phyloP scores from a whole-genome alignment of 1,140 invertebrate genomes.

The Diachasmimorpha longicaudata region DNA sequence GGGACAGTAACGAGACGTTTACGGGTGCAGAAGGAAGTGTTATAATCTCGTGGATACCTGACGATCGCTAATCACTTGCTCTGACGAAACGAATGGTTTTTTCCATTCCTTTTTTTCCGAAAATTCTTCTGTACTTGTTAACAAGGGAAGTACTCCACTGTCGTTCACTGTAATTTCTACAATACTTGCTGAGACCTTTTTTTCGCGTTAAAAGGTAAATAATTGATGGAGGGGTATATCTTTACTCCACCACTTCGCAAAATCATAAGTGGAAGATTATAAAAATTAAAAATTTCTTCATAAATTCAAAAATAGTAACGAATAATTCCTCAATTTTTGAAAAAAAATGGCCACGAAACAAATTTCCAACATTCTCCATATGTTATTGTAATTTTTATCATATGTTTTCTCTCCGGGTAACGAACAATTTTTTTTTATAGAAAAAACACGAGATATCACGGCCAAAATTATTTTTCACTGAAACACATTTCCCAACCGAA shows the following conservation, averaged over 20 bases:
- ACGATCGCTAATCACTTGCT: neutral
- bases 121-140: neutral
- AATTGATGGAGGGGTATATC: neutral
- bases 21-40: neutral
- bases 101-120: neutral
- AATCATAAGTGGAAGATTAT: neutral
- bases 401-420: too few relatives aligned
- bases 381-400: too few relatives aligned
- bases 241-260: neutral
- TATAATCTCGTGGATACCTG: neutral
- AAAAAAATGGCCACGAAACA: too few relatives aligned
- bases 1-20: neutral
- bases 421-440: too few relatives aligned
- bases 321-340: too few relatives aligned
- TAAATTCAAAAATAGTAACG: too few relatives aligned
- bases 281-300: too few relatives aligned
- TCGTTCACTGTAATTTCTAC: neutral
- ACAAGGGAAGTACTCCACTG: neutral
- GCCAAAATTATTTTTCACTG: too few relatives aligned
- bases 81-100: neutral
- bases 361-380: too few relatives aligned
- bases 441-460: too few relatives aligned
- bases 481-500: too few relatives aligned
- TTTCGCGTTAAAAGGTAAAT: neutral
- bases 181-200: neutral